phyloP scores from a whole-genome alignment of 2,888 invertebrate species.

The Lasioglossum morio region DNA sequence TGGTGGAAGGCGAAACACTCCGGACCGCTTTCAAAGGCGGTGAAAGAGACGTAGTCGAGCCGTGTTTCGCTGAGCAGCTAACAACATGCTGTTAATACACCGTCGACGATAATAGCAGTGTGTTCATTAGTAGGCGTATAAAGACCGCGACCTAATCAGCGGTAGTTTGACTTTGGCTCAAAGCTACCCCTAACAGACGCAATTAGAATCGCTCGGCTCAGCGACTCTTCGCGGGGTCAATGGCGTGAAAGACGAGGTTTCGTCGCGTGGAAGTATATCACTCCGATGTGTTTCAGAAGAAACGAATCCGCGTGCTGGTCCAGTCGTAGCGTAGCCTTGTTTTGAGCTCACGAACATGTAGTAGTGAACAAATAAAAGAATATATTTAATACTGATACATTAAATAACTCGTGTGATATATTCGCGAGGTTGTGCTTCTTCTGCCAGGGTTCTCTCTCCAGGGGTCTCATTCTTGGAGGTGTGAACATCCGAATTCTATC shows the following conservation, averaged over 20 bases:
- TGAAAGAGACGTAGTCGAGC: conserved; percentile 22
- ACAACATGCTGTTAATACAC: conserved; percentile 55
- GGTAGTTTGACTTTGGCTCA: conserved; percentile 43
- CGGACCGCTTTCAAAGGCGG: conserved; percentile 16
- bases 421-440: no score
- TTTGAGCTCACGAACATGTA: no score
- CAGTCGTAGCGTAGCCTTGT: no score
- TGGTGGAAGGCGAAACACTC: conserved; percentile 29
- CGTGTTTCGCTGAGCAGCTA: conserved; percentile 38
- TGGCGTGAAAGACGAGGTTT: neutral
- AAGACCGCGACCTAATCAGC: conserved; percentile 47
- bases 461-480: no score
- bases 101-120: conserved; percentile 48
- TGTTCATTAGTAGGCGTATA: conserved; percentile 55
- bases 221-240: neutral
- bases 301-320: no score
- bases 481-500: no score
- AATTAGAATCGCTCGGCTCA: conserved; percentile 22
- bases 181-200: conserved; percentile 24
- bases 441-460: no score
- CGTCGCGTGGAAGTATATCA: neutral
- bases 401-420: no score
- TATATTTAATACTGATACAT: no score
- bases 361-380: no score
- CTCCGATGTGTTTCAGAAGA: neutral